These are phyloP conservation scores for Sparus aurata DNA, from an alignment of 2,797 vertebrate species.

Conservation along the genomic window DNA sequence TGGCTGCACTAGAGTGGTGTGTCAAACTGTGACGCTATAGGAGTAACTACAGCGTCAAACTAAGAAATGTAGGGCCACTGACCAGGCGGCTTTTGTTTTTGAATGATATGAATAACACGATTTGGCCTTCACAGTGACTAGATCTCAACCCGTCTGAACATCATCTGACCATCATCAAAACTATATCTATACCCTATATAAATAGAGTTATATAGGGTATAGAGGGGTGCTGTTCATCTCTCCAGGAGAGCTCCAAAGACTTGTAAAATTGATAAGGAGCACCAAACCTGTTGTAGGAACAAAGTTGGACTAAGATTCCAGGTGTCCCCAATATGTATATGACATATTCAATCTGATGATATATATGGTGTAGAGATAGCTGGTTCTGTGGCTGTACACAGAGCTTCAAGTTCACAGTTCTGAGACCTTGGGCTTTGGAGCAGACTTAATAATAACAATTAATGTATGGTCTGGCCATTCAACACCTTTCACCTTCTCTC, in stretches of 20 bases:
- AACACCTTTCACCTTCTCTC: slow-evolving; percentile 14
- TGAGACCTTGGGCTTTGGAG: slow-evolving; percentile 17
- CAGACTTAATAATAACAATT: slow-evolving; percentile 46
- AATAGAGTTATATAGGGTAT: neutral
- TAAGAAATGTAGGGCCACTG: no score
- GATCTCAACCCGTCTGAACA: no score
- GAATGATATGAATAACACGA: no score
- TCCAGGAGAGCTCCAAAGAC: neutral
- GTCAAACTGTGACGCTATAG: no score
- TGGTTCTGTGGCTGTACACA: neutral
- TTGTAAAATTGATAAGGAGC: neutral
- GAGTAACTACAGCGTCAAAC: no score
- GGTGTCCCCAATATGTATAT: neutral
- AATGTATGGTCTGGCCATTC: slow-evolving; percentile 26
- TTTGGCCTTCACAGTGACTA: no score
- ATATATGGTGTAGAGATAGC: neutral
- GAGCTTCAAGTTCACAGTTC: slow-evolving; percentile 6
- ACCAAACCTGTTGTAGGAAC: neutral
- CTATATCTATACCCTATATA: no score
- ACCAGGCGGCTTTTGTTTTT: no score
- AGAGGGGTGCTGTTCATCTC: neutral
- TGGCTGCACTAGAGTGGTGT: no score
- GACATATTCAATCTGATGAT: neutral
- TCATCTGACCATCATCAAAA: no score
- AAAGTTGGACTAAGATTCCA: neutral